A percentile compares a stretch with the other conserved stretches of the same genome.
Conservation (phyloP, 2,113 vertebrate genomes). For the Delphinus delphis region DNA sequence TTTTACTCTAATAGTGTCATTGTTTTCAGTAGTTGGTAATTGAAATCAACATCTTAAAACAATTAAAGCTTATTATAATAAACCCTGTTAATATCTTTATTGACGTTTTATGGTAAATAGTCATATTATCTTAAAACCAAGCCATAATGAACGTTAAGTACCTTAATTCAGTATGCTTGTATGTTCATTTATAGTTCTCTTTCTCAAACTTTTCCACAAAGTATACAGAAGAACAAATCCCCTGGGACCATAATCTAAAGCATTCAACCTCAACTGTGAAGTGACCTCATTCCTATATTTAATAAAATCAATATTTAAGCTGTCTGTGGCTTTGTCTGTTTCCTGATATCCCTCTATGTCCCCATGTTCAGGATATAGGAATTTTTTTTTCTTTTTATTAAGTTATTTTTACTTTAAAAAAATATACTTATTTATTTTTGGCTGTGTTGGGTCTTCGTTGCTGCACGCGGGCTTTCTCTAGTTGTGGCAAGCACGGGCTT, state of each 20-base stretch:
- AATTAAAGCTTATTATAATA: constrained; percentile 17
- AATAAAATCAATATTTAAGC: neutral
- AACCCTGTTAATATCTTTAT: neutral
- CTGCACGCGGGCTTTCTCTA: too few relatives aligned
- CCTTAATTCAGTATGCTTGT: neutral
- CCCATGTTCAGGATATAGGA: neutral
- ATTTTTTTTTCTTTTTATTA: too few relatives aligned
- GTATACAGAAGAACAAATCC: neutral
- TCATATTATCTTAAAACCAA: constrained; percentile 15
- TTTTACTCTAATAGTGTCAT: neutral
- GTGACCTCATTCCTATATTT: neutral
- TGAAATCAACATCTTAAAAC: constrained; percentile 22
- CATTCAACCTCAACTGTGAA: neutral
- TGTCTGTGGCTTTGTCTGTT: neutral
- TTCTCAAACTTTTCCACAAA: constrained; percentile 5
- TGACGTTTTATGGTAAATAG: neutral
- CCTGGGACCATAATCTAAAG: neutral
- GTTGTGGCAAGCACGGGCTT: too few relatives aligned
- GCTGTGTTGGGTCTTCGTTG: too few relatives aligned
- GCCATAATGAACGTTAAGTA: neutral
- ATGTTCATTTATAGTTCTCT: constrained; percentile 26
- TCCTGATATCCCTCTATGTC: neutral
- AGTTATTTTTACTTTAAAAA: too few relatives aligned
- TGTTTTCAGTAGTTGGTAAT: constrained; percentile 32
- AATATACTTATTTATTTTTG: too few relatives aligned